Evolutionary conservation across 2,113 vertebrate species (phyloP).

Genomic region (Seriola rivoliana): DNA sequence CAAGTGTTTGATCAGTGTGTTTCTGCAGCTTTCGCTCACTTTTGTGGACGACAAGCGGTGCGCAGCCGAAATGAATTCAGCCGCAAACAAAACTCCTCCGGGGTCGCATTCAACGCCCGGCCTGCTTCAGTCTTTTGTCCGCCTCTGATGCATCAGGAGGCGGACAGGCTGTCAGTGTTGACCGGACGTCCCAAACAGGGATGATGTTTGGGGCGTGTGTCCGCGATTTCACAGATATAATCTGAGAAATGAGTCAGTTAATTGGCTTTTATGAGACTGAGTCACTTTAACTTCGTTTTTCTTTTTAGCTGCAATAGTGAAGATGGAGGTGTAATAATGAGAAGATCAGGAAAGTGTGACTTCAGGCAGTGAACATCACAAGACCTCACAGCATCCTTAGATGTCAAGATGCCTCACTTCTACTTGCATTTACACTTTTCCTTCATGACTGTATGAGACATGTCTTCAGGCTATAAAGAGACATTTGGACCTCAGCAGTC

Average conservation of each 20-base stretch:
- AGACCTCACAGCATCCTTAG: too few relatives aligned
- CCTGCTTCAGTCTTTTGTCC: conserved; percentile 60
- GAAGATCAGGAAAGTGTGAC: not conserved
- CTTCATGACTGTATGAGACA: too few relatives aligned
- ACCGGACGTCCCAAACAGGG: conserved; percentile 68
- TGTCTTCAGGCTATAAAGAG: too few relatives aligned
- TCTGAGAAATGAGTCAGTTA: too few relatives aligned
- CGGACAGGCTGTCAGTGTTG: conserved; percentile 31
- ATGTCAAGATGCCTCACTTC: too few relatives aligned
- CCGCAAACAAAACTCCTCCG: not conserved
- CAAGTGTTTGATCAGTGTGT: conserved; percentile 25
- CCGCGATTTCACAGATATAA: too few relatives aligned
- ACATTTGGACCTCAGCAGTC: too few relatives aligned
- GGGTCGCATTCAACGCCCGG: conserved; percentile 7
- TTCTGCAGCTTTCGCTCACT: not conserved
- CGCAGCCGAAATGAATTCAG: too few relatives aligned
- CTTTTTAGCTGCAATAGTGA: not conserved
- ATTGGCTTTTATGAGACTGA: not conserved
- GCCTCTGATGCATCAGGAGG: conserved; percentile 33
- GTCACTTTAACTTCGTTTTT: not conserved
- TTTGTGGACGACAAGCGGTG: not conserved
- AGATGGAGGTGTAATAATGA: not conserved
- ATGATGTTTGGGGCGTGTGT: conserved; percentile 3
- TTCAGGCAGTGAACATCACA: too few relatives aligned
- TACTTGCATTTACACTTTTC: too few relatives aligned